These are phyloP conservation scores for Plecturocebus donacophilus DNA, from an alignment of 2,113 vertebrate species.

Conservation along the genomic window DNA sequence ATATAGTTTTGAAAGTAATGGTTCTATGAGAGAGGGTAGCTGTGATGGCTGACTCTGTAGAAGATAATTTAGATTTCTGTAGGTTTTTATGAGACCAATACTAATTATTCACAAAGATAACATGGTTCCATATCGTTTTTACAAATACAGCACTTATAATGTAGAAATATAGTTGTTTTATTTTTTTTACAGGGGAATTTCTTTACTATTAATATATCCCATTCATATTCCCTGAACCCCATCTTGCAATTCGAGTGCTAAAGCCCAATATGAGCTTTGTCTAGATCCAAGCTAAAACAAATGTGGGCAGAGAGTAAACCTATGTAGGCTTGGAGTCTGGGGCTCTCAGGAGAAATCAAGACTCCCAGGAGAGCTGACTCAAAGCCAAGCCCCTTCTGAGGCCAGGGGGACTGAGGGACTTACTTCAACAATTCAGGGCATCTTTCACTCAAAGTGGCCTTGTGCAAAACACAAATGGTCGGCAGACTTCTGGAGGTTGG, in stretches of 20 bases:
- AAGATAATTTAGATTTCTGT: not conserved
- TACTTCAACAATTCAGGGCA: not conserved
- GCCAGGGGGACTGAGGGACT: too few relatives aligned
- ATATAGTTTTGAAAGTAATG: not conserved
- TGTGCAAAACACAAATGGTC: not conserved
- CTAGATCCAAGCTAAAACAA: not conserved
- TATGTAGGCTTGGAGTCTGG: rapidly evolving
- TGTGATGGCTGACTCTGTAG: rapidly evolving
- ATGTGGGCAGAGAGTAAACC: not conserved
- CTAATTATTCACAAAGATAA: not conserved
- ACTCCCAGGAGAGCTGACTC: not conserved
- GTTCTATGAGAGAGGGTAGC: not conserved
- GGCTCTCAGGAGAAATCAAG: too few relatives aligned
- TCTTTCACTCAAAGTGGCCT: not conserved
- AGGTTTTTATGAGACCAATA: not conserved
- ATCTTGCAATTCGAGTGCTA: not conserved
- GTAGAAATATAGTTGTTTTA: not conserved
- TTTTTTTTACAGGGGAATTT: not conserved
- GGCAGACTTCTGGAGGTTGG: not conserved
- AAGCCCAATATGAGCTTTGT: not conserved
- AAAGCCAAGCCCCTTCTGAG: not conserved
- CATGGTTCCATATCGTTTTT: not conserved
- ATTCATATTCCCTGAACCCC: not conserved
- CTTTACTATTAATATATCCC: rapidly evolving
- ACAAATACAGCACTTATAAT: not conserved